phyloP scores from a whole-genome alignment of 2,113 vertebrate genomes.

The Chelonoidis abingdonii region DNA sequence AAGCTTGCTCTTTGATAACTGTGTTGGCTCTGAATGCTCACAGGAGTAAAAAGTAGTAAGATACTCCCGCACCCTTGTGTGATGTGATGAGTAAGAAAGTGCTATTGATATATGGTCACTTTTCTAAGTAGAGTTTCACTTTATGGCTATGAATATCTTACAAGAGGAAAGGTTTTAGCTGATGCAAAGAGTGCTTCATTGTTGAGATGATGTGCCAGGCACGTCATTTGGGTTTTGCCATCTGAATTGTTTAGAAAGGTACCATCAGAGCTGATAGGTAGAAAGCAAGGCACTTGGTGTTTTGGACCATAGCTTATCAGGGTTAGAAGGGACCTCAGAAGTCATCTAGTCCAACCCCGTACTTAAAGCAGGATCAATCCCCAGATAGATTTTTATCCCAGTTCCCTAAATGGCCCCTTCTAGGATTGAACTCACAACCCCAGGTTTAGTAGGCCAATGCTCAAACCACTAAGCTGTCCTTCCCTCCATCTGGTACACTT shows the following conservation, averaged over 20 bases:
- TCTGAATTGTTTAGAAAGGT: not conserved
- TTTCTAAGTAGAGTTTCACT: not conserved
- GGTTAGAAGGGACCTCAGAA: too few species aligned
- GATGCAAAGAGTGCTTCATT: not conserved
- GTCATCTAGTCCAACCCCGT: too few species aligned
- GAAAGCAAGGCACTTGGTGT: not conserved
- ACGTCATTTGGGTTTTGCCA: not conserved
- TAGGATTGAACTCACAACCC: too few species aligned
- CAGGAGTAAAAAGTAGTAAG: not conserved
- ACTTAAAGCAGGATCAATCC: too few species aligned
- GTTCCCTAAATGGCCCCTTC: too few species aligned
- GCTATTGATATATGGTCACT: not conserved
- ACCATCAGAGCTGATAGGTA: not conserved
- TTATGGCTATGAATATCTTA: not conserved
- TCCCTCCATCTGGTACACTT: not conserved
- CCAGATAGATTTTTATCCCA: too few species aligned
- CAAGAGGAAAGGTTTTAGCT: not conserved
- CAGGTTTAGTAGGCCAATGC: too few species aligned
- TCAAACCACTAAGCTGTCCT: too few species aligned
- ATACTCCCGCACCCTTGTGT: not conserved
- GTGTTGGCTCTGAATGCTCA: not conserved
- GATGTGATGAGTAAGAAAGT: not conserved
- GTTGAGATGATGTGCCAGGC: not conserved
- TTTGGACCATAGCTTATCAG: not conserved
- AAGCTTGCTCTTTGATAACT: not conserved